These are phyloP conservation scores for Scarus forsteni DNA, from an alignment of 2,797 vertebrate genomes.

Conservation along the genomic window DNA sequence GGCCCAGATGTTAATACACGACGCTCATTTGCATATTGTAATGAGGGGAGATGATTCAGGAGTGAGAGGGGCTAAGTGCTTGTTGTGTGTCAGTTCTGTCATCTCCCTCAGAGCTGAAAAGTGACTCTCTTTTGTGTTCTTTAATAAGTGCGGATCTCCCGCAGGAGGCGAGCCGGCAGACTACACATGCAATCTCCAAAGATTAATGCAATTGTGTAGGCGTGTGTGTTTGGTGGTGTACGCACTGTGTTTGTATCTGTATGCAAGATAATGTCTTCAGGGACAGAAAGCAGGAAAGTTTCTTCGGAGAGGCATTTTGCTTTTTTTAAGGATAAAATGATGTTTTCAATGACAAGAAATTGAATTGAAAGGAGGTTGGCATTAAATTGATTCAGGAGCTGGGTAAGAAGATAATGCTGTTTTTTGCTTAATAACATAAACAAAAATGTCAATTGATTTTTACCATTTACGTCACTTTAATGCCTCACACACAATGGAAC, in stretches of 20 bases:
- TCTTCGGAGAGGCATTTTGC: constrained; percentile 38
- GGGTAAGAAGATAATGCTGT: constrained; percentile 24
- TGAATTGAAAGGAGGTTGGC: background rate
- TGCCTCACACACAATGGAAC: background rate
- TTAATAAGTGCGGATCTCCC: constrained; percentile 37
- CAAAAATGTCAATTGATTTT: constrained; percentile 35
- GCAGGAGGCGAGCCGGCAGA: constrained; percentile 32
- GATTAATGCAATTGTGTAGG: constrained; percentile 40
- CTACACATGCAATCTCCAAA: constrained; percentile 39
- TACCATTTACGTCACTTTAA: constrained; percentile 14
- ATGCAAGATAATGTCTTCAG: constrained; percentile 29
- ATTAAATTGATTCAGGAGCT: constrained; percentile 45
- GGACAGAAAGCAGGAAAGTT: constrained; percentile 20
- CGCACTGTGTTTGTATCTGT: constrained; percentile 22
- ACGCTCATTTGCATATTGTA: constrained; percentile 73
- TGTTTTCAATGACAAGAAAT: constrained; percentile 36
- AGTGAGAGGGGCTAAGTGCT: constrained; percentile 51
- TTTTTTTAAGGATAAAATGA: constrained; percentile 35
- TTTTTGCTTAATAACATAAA: constrained; percentile 40
- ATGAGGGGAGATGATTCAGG: constrained; percentile 63
- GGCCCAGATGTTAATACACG: constrained; percentile 53
- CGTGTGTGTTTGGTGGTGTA: constrained; percentile 18
- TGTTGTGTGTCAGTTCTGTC: constrained; percentile 29
- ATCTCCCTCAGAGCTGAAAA: constrained; percentile 28
- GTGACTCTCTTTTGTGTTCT: constrained; percentile 48